Percentiles rank a stretch among this genome's conserved stretches.
These are phyloP conservation scores for Orientallactaga sibirica DNA, from an alignment of 2,797 vertebrate genomes.

Conservation along the genomic window DNA sequence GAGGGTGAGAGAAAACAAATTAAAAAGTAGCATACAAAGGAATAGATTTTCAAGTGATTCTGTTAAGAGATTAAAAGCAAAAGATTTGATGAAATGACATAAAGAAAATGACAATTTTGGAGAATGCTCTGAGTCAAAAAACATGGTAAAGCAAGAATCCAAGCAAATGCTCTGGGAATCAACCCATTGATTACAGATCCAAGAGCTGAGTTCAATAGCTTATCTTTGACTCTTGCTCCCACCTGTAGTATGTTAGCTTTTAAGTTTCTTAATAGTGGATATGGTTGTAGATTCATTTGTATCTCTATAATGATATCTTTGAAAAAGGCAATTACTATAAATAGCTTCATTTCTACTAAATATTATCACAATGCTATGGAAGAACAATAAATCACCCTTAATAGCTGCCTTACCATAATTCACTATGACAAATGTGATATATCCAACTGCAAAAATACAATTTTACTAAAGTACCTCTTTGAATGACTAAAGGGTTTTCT, in stretches of 20 bases:
- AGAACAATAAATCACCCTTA: conserved; percentile 77
- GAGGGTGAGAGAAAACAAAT: not conserved
- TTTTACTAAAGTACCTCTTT: conserved; percentile 75
- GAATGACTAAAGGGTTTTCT: conserved; percentile 78
- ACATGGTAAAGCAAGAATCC: conserved; percentile 18
- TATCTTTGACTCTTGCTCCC: conserved; percentile 52
- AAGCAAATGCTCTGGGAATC: not conserved
- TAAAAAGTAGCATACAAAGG: not conserved
- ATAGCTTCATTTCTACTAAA: conserved; percentile 69
- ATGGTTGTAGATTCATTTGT: not conserved
- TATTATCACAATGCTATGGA: conserved; percentile 64
- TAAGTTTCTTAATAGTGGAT: conserved; percentile 58
- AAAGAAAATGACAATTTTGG: conserved; percentile 45
- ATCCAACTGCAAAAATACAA: conserved; percentile 69
- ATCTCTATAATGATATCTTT: conserved; percentile 50
- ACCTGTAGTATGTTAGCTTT: conserved; percentile 29
- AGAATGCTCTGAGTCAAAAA: conserved; percentile 55
- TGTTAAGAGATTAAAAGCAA: conserved; percentile 56
- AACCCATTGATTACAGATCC: conserved; percentile 25
- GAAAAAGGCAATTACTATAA: conserved; percentile 73
- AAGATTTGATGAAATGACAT: conserved; percentile 20
- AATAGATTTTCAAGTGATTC: not conserved
- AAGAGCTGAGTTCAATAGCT: not conserved
- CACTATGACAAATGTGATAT: conserved; percentile 75
- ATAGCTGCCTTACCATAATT: conserved; percentile 72